A percentile compares a stretch with the other conserved stretches of the same genome.
These are phyloP conservation scores for Corynorhinus townsendii DNA, from an alignment of 2,113 vertebrate genomes.

Conservation along the genomic window DNA sequence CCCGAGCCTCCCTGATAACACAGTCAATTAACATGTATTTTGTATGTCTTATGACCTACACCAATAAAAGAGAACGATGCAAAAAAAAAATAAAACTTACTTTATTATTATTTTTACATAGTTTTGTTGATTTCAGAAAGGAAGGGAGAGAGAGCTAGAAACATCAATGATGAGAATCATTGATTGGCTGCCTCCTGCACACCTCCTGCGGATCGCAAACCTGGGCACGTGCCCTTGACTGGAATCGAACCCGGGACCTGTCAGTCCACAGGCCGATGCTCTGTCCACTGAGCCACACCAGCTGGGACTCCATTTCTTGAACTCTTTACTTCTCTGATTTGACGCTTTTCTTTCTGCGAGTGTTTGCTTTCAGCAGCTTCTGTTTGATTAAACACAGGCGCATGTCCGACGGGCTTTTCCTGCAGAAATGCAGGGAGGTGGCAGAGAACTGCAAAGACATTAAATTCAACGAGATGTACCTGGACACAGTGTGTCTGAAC, in stretches of 20 bases:
- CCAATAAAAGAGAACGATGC: no score
- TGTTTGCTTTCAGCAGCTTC: slow-evolving; percentile 4
- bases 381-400: slow-evolving; percentile 84
- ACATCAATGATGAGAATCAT: no score
- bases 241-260: no score
- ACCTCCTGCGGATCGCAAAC: no score
- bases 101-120: no score
- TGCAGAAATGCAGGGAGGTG: slow-evolving; percentile 94
- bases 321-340: neutral
- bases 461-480: slow-evolving; percentile 98
- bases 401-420: slow-evolving; percentile 97
- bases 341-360: slow-evolving; percentile 33
- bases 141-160: no score
- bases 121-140: no score
- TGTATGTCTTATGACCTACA: neutral
- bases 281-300: no score
- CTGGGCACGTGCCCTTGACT: no score
- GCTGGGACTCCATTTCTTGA: neutral
- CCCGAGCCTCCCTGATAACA: neutral
- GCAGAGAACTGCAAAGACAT: slow-evolving; percentile 96
- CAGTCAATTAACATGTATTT: neutral
- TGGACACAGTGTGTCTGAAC: slow-evolving; percentile 97
- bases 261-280: no score
- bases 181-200: no score
- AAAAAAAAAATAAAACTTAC: no score